A percentile compares a stretch with the other conserved stretches of the same genome.
phyloP scores from a whole-genome alignment of 2,113 vertebrate genomes.

The Solenodon paradoxus region DNA sequence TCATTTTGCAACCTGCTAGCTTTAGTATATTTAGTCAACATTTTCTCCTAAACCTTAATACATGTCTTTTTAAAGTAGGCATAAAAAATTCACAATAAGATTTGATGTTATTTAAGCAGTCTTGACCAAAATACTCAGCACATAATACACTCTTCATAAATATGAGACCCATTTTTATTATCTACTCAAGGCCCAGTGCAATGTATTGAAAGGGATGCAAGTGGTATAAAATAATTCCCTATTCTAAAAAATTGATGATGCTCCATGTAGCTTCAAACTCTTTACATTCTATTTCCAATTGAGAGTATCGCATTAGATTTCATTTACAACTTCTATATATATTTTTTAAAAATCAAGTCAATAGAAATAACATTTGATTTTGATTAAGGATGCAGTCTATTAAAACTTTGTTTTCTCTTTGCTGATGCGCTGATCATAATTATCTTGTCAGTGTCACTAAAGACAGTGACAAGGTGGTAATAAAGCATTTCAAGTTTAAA shows the following conservation, averaged over 20 bases:
- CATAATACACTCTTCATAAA: not conserved
- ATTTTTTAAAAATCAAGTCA: slow-evolving; percentile 70
- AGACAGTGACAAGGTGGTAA: slow-evolving; percentile 56
- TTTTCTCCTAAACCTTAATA: not conserved
- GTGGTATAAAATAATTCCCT: not conserved
- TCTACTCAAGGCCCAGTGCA: not conserved
- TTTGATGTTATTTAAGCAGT: not conserved
- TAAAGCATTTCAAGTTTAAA: slow-evolving; percentile 65
- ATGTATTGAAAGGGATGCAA: not conserved
- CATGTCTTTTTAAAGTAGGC: not conserved
- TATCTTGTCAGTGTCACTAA: slow-evolving; percentile 77
- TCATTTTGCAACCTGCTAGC: not conserved
- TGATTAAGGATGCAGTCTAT: slow-evolving; percentile 66
- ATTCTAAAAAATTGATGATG: not conserved
- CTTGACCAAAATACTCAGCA: not conserved
- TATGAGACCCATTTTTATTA: not conserved
- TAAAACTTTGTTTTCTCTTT: slow-evolving; percentile 74
- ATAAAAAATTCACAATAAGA: not conserved
- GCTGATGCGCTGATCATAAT: slow-evolving; percentile 73
- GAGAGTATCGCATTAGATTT: not conserved
- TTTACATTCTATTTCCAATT: slow-evolving; percentile 14
- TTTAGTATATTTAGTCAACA: not conserved
- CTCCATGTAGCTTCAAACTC: not conserved
- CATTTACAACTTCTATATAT: slow-evolving; percentile 46
- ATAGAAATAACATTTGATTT: slow-evolving; percentile 76